These are phyloP conservation scores for Ochropleura plecta DNA, from an alignment of 2,888 invertebrate genomes.

Conservation along the genomic window DNA sequence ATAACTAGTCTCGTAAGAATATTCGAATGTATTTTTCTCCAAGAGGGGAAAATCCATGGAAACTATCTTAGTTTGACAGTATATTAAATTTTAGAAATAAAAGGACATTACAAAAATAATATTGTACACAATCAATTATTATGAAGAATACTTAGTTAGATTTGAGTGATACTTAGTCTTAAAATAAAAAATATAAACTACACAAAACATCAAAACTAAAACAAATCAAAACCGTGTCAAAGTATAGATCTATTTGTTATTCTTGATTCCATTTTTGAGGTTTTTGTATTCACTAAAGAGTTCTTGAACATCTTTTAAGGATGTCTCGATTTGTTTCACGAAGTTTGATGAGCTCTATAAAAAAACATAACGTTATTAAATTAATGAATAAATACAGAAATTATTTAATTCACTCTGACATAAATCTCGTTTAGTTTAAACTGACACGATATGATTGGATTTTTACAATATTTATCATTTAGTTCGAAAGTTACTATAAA, in stretches of 20 bases:
- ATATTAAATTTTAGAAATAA: conserved; percentile 34
- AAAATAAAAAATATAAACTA: conserved; percentile 66
- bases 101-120: conserved; percentile 49
- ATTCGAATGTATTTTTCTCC: background rate
- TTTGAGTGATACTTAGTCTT: conserved; percentile 68
- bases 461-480: background rate
- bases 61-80: conserved; percentile 19
- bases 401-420: background rate
- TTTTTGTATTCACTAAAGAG: conserved; percentile 92
- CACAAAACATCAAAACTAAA: conserved; percentile 72
- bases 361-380: background rate
- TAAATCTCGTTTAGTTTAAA: background rate
- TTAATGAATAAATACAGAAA: background rate
- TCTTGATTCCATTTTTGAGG: conserved; percentile 78
- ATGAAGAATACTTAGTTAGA: conserved; percentile 70
- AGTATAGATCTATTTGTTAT: conserved; percentile 69
- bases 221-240: conserved; percentile 58
- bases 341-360: conserved; percentile 95
- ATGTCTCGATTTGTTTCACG: conserved; percentile 93
- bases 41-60: background rate
- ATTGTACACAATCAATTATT: conserved; percentile 58
- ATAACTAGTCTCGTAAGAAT: conserved; percentile 7
- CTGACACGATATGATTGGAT: too few species aligned
- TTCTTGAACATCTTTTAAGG: conserved; percentile 93
- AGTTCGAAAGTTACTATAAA: background rate